Evolutionary conservation across 2,113 vertebrate genomes (phyloP), one percentile per base, ranked within the genome.

Genomic region (Aegotheles bennettii): DNA sequence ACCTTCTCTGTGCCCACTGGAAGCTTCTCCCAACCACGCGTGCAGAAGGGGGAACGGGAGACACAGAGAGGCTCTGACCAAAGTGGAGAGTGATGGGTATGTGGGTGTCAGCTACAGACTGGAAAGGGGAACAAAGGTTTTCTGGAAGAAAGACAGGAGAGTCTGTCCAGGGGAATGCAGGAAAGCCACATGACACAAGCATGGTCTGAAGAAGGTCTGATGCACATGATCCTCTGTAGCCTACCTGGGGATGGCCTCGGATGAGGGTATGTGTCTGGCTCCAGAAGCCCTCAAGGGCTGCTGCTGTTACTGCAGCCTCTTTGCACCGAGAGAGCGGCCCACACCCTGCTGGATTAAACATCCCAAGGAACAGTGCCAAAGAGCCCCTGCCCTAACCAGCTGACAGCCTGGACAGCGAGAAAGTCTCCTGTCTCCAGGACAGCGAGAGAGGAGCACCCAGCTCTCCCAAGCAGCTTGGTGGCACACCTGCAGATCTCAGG

Each of bases 181-280:
- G 31, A 77, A 73, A 21, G 67, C 3, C 15, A 26, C 40, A 26
- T 0, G 10, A 53, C 74, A 74, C 45, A 31, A 84, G 29, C 16
- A 50, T 35, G 57, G 7, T 35, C 45, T 3, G 24, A 43, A 48
- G 45, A 47, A 50, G 13, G 24, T 38, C 26, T n/a, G 68, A 69
- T 9, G 50, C 69, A 61, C 0, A 0, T 10, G 19, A 9, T 67
- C 1, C 29, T 51, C 53, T 12, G 11, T 8, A 17, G 29, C 21
- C n/a, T 47, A 5, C 31, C 47, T 19, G 14, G 19, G 42, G 20
- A 36, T 12, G 10, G 51, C 36, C 48, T 54, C 63, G 36, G 33
- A 18, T 7, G 13, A 57, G 13, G 43, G 42, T 2, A 16, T 2
- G 0, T n/a, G 68, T 29, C 61, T 76, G 71, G 28, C n/a, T 69